Evolutionary conservation across 2,113 vertebrate species (phyloP).

Genomic region (western clawed frog (Xenopus tropicalis)): UCB_Xtro_10.0 CM004445.2:147931001-147931500

Average conservation of each 20-base stretch:
- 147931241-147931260: background rate
- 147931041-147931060: slow-evolving; percentile 16
- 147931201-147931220: no score
- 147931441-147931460: no score
- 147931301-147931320: background rate
- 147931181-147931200: background rate
- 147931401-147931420: no score
- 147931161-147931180: slow-evolving; percentile 23
- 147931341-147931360: slow-evolving; percentile 10
- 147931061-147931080: background rate
- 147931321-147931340: slow-evolving; percentile 4
- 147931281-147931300: slow-evolving; percentile 23
- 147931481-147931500: no score
- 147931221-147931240: background rate
- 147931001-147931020: no score
- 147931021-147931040: background rate
- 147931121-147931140: background rate
- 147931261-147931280: slow-evolving; percentile 13
- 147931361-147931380: slow-evolving; percentile 15
- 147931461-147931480: no score
- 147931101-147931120: background rate
- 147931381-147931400: background rate
- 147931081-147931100: background rate
- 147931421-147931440: no score
- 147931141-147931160: slow-evolving; percentile 4